Conservation (phyloP, 37 sponge, comb jelly and placozoan species). For the Tethya wilhelma region DNA sequence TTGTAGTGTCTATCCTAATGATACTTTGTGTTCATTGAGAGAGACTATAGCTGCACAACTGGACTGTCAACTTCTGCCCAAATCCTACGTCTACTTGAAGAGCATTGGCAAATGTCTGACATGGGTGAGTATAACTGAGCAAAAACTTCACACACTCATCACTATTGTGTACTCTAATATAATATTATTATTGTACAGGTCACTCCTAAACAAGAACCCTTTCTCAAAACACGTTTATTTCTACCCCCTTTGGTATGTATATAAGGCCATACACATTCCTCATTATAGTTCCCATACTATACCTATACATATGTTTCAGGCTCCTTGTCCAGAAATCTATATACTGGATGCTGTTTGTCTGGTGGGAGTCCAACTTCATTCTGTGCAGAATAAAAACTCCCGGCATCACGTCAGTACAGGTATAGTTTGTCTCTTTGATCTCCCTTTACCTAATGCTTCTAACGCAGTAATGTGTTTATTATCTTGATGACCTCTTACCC, state of each 20-base stretch:
- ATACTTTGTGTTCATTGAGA: too few species aligned
- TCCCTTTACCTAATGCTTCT: too few species aligned
- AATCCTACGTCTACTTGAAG: constrained; percentile 40
- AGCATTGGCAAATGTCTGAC: constrained; percentile 59
- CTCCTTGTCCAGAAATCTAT: constrained; percentile 56
- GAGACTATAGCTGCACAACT: too few species aligned
- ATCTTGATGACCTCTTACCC: too few species aligned
- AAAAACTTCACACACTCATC: background rate
- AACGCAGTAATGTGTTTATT: too few species aligned
- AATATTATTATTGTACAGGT: constrained; percentile 34
- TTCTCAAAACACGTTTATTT: constrained; percentile 33
- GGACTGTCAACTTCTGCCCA: constrained; percentile 30
- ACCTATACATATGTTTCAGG: constrained; percentile 1
- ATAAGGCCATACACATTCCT: background rate
- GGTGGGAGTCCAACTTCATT: too few species aligned
- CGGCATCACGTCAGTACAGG: too few species aligned
- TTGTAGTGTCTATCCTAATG: too few species aligned
- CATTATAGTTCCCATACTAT: background rate
- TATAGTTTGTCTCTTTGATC: too few species aligned
- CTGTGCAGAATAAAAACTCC: too few species aligned
- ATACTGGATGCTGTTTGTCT: constrained; percentile 29
- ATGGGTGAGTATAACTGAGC: constrained; percentile 17
- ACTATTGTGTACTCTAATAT: constrained; percentile 2
- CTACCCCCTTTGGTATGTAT: constrained; percentile 51
- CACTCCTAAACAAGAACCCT: constrained; percentile 40